Conservation (phyloP, 2,797 vertebrate species). For the Girardinus metallicus region DNA sequence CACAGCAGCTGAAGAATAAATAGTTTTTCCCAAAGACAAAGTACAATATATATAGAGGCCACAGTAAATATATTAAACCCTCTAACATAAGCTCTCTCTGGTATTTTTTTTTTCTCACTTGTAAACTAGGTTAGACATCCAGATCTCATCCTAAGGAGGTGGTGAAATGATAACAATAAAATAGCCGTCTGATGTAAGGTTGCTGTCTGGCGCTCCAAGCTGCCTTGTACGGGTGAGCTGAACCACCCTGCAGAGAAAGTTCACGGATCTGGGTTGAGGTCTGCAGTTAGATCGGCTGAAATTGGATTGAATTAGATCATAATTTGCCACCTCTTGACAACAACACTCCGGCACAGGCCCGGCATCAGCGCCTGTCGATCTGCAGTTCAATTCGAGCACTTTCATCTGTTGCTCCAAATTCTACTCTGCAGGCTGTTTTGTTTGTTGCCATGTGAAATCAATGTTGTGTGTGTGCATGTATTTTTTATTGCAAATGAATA, state of each 20-base stretch:
- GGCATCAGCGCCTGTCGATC: not conserved
- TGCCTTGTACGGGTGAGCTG: slow-evolving; percentile 8
- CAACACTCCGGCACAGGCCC: not conserved
- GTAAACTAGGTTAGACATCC: slow-evolving; percentile 1
- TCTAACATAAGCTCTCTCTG: not conserved
- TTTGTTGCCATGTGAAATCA: not conserved
- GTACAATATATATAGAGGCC: slow-evolving; percentile 10
- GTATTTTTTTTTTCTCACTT: not conserved
- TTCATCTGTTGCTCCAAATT: slow-evolving; percentile 7
- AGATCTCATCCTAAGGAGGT: slow-evolving; percentile 14
- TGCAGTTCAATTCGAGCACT: not conserved
- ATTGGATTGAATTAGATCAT: slow-evolving; percentile 30
- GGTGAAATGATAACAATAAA: not conserved
- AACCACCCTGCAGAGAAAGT: slow-evolving; percentile 1
- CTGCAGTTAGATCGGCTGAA: slow-evolving; percentile 17
- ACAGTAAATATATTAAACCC: slow-evolving; percentile 8
- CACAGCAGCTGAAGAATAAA: slow-evolving; percentile 9
- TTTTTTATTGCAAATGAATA: slow-evolving; percentile 24
- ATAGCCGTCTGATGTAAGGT: slow-evolving; percentile 22
- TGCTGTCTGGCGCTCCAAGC: slow-evolving; percentile 5
- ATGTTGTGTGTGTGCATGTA: not conserved
- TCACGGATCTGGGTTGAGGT: slow-evolving; percentile 3
- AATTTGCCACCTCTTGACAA: slow-evolving; percentile 28
- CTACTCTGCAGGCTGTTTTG: not conserved
- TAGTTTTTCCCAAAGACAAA: slow-evolving; percentile 5